Percentiles rank a stretch among this genome's conserved stretches.
phyloP scores from a whole-genome alignment of 2,113 vertebrate genomes.

The Phasianus colchicus region DNA sequence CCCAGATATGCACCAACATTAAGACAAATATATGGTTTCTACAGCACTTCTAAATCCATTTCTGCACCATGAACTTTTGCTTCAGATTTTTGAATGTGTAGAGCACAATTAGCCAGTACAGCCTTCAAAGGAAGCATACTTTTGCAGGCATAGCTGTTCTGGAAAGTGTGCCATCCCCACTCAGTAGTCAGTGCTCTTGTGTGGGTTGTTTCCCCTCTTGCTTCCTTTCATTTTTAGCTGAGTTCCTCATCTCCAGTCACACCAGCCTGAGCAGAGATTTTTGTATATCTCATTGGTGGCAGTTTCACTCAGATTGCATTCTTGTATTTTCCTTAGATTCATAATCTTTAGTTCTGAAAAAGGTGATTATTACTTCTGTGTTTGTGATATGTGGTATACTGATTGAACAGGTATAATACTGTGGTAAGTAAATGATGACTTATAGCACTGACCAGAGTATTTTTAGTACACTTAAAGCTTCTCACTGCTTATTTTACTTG shows the following conservation, averaged over 20 bases:
- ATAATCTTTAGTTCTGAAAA: background rate
- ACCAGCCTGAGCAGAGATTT: background rate
- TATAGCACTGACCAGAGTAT: accelerated
- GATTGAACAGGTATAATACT: background rate
- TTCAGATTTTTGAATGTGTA: background rate
- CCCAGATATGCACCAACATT: background rate
- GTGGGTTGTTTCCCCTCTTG: background rate
- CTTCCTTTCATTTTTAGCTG: background rate
- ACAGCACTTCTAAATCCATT: background rate
- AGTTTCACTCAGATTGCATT: background rate
- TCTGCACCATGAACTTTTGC: background rate
- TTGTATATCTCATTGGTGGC: background rate
- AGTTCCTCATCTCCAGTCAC: background rate
- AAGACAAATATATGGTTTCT: background rate
- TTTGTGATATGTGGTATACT: background rate
- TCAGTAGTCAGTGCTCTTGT: background rate
- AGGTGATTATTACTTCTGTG: background rate
- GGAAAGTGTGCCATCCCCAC: background rate
- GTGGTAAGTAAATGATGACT: background rate
- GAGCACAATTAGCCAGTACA: background rate
- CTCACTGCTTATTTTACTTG: background rate
- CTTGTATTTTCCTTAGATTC: background rate
- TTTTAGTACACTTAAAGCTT: background rate
- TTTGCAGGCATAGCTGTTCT: background rate
- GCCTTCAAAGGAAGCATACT: background rate